Base-by-base conservation (phyloP, 2,888 invertebrate species). In the Oscheius onirici region DNA sequence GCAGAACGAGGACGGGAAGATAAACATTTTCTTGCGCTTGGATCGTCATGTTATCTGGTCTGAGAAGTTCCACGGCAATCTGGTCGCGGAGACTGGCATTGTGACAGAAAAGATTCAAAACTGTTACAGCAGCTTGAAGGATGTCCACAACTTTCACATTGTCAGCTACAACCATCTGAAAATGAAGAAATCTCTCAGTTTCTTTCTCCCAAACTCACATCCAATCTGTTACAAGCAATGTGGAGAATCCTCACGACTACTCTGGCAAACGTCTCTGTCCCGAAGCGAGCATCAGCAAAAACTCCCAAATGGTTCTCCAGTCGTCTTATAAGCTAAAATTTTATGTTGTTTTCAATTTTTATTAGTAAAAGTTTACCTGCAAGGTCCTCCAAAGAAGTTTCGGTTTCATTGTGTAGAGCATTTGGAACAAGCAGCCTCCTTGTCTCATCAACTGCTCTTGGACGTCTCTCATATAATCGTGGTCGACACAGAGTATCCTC, bases 381-480 rank as follows among this genome's bases (percentile, higher is more conserved):
- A 86, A 44, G 0, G 86, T 83, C 34, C 78, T 75, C 60, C 78
- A 77, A 24, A 86, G 71, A 22, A 86, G 57, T 1, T 78, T 76
- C 0, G 84, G 83, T 52, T 84, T 55, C 79, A 83, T 81, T 8
- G 73, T 58, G 15, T 74, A 13, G 1, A 86, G 51, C 34, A 80
- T 80, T 17, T 78, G 76, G 8, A 84, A 73, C 17, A 84, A 74
- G 13, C 83, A n/a, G 1, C 73, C 57, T 10, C 76, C 67, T 22
- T 77, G 65, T n/a, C 63, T 61, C 40, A 80, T 72, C 1, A 75
- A 70, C 24, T 58, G 26, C 15, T 63, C 46, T 58, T 83, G 83
- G 6, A 81, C 83, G 46, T 76, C 77, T 10, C 74, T 73, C 10
- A 43, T 72, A 41, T 72, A 67, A 0, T 71, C 51, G 44, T 83